Conservation (phyloP, 2,797 vertebrate species). For the Pangasius mekongensis region DNA sequence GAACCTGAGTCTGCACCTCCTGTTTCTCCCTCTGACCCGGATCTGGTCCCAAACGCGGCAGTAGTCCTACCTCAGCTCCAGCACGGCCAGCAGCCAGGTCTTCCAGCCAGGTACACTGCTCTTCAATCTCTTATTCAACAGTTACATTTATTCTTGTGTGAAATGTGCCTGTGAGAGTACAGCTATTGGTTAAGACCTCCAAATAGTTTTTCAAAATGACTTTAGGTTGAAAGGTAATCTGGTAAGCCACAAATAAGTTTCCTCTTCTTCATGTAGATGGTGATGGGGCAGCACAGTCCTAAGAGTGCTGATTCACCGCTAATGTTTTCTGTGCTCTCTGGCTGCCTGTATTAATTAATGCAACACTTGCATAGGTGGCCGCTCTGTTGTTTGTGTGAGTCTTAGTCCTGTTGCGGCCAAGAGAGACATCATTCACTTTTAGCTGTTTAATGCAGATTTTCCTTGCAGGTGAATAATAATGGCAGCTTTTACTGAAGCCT, state of each 20-base stretch:
- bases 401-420: background rate
- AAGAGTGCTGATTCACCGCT: conserved; percentile 21
- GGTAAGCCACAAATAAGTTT: background rate
- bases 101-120: conserved; percentile 70
- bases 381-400: background rate
- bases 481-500: conserved; percentile 9
- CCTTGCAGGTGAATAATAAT: conserved; percentile 30
- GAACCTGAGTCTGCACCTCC: conserved; percentile 58
- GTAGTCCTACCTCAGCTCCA: conserved; percentile 35
- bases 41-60: conserved; percentile 43
- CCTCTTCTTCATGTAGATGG: background rate
- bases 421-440: conserved; percentile 13
- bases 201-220: background rate
- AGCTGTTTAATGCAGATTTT: conserved; percentile 30
- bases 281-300: background rate
- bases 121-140: background rate
- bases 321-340: background rate
- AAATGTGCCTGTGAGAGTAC: background rate
- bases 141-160: background rate
- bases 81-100: conserved; percentile 35
- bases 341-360: background rate
- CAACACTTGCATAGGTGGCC: background rate
- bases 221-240: background rate
- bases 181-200: background rate
- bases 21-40: conserved; percentile 50